Base-by-base conservation (phyloP, 2,113 vertebrate species). In the Siniperca knerii region DNA sequence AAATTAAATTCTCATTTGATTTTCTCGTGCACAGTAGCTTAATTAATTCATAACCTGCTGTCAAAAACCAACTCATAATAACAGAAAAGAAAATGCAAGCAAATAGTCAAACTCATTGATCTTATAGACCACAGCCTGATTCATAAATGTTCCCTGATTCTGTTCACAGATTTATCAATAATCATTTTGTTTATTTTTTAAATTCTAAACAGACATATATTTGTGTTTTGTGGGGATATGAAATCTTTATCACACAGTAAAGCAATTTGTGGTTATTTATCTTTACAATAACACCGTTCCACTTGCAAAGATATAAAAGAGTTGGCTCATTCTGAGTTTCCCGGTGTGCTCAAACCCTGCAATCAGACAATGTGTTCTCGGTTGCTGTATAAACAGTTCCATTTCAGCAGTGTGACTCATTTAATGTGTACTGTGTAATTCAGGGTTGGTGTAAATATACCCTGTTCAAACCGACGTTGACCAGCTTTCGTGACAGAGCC, bases 341-440 rank as follows among this genome's bases (percentile, higher is more conserved):
- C 64, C 44, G 20, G 68, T 68, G 33, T 11, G 70, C 44, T 70
- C 9, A 29, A 48, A 78, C 74, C 81, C 81, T 76, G 60, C 80
- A 87, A 80, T 87, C 60, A 82, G 35, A 76, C 77, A 82, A 62
- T 46, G 42, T 50, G 78, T 90, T 87, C 70, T 77, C 73, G 52
- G 77, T 76, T 83, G 61, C 83, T 93, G 83, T 94, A 76, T 92
- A 94, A 94, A 93, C 93, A 86, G 75, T 87, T 85, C 64, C 80
- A 79, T 82, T 80, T 88, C 65, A 83, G 79, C 46, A 65, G 35
- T 21, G 23, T 94, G 90, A 94, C 87, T 95, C 92, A 93, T 78
- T 76, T 46, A 18, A 76, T 87, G 81, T 74, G 40, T 48, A 71
- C 76, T 84, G 83, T 92, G 52, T 87, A 84, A 90, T 93, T 81